Evolutionary conservation across 2,797 vertebrate species (phyloP).

Genomic region (Apodemus agrarius): DNA sequence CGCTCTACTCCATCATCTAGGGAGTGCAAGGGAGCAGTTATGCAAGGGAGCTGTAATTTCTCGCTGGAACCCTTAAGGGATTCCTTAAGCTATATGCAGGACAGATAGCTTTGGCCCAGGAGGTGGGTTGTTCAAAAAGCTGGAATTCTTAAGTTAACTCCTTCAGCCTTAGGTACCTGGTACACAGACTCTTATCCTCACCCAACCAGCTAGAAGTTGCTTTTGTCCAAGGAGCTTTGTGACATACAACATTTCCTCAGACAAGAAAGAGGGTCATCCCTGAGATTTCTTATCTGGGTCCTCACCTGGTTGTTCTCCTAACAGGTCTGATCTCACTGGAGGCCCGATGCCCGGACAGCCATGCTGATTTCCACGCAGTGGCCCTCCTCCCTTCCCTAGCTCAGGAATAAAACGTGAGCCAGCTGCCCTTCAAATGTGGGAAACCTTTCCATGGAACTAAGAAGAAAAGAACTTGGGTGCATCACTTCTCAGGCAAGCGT

Average conservation of each 20-base stretch:
- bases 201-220: neutral
- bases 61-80: fast-evolving
- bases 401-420: neutral
- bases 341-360: neutral
- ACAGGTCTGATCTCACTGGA: neutral
- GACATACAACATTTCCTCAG: neutral
- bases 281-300: neutral
- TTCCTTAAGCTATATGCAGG: neutral
- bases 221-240: neutral
- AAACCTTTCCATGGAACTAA: neutral
- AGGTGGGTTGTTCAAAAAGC: too few relatives aligned
- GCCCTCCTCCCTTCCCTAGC: neutral
- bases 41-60: neutral
- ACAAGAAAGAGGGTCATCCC: neutral
- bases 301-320: neutral
- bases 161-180: neutral
- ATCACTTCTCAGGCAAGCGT: neutral
- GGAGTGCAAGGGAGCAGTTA: too few relatives aligned
- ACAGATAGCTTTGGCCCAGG: too few relatives aligned
- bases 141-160: fast-evolving
- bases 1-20: neutral
- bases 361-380: neutral
- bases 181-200: too few relatives aligned
- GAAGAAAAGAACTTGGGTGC: neutral
- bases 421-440: too few relatives aligned